phyloP scores from a whole-genome alignment of 2,113 vertebrate genomes.

The Fulmarus glacialis region DNA sequence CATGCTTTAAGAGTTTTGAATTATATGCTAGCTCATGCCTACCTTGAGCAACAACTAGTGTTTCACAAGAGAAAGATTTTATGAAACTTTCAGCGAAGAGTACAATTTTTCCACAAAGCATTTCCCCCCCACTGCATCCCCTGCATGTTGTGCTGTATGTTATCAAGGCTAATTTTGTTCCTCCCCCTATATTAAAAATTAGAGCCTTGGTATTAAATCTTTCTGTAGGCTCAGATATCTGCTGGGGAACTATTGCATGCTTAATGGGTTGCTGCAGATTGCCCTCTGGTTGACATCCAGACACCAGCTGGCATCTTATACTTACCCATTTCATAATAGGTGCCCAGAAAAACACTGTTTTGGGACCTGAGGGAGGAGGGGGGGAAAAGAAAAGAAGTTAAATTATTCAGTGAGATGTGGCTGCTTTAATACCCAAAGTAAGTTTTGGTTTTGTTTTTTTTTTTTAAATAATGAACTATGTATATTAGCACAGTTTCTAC shows the following conservation, averaged over 20 bases:
- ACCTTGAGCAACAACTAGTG: not conserved
- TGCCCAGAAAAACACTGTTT: conserved; percentile 98
- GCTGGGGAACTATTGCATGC: not conserved
- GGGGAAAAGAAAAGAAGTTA: not conserved
- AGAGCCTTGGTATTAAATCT: not conserved
- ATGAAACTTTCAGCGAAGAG: not conserved
- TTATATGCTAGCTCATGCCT: not conserved
- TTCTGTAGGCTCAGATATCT: not conserved
- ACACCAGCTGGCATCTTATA: not conserved
- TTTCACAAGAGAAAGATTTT: not conserved
- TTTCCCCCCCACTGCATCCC: not conserved
- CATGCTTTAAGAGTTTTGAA: not conserved
- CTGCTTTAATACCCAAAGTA: not conserved
- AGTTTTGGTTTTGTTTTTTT: not conserved
- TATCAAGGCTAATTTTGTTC: not conserved
- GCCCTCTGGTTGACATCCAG: not conserved
- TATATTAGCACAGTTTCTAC: not conserved
- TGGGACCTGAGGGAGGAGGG: conserved; percentile 84
- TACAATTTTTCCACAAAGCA: not conserved
- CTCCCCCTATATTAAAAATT: not conserved
- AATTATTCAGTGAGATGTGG: not conserved
- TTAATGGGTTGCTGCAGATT: not conserved
- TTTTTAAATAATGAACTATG: not conserved
- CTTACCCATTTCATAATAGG: conserved; percentile 99
- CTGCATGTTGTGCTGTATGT: not conserved